Conservation (phyloP, 2,113 vertebrate genomes). For the Acrocephalus arundinaceus region DNA sequence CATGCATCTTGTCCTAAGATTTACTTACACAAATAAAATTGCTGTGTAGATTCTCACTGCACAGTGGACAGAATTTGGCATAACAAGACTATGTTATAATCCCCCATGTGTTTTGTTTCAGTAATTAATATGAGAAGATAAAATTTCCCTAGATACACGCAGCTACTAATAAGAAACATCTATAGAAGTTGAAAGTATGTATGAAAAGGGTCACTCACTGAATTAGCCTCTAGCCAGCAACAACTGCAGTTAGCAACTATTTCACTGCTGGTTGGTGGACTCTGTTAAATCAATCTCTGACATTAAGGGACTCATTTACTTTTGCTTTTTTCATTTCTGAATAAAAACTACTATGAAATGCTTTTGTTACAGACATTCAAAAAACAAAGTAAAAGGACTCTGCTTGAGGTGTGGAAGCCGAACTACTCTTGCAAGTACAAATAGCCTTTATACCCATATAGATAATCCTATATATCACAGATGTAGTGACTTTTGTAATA, state of each 20-base stretch:
- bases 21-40: not conserved
- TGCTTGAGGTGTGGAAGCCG: not conserved
- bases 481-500: not conserved
- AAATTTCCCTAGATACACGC: not conserved
- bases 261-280: not conserved
- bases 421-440: not conserved
- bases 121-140: not conserved
- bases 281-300: not conserved
- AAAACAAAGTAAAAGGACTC: not conserved
- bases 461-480: not conserved
- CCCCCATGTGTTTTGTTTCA: not conserved
- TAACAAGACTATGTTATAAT: not conserved
- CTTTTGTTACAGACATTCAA: not conserved
- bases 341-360: not conserved
- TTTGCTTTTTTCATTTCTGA: not conserved
- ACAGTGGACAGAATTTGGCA: fast-evolving
- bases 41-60: not conserved
- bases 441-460: not conserved
- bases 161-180: not conserved
- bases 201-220: not conserved
- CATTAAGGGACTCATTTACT: not conserved
- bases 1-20: not conserved
- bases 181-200: not conserved
- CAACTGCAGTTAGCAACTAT: not conserved
- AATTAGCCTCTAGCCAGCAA: not conserved